These are phyloP conservation scores for Lepus timidus DNA, from an alignment of 2,113 vertebrate species.

Conservation along the genomic window DNA sequence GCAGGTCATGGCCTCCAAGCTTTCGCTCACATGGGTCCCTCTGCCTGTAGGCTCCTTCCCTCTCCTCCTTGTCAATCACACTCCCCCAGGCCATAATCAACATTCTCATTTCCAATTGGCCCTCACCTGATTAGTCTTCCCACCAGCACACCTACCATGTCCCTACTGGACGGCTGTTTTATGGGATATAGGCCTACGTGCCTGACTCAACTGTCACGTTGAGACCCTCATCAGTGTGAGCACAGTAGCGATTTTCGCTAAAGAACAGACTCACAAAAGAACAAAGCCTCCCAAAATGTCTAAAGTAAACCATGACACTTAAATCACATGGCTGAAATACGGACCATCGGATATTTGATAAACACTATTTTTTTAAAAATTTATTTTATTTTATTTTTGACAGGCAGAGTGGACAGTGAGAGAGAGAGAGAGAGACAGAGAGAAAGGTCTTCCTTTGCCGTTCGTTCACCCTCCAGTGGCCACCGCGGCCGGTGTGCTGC, in stretches of 20 bases:
- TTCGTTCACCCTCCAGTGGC: too few relatives aligned
- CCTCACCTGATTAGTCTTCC: neutral
- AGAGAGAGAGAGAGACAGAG: too few relatives aligned
- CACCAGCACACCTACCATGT: neutral
- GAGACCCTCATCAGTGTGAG: neutral
- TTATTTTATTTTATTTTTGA: too few relatives aligned
- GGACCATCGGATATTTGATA: neutral
- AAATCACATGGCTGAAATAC: conserved; percentile 36
- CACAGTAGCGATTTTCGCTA: neutral
- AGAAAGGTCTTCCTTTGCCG: too few relatives aligned
- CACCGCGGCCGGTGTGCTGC: too few relatives aligned
- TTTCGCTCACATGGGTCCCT: neutral
- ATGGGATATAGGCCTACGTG: neutral
- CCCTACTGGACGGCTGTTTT: neutral
- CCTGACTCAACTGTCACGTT: neutral
- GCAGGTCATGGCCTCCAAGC: neutral
- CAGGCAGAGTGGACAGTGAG: too few relatives aligned
- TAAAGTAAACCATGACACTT: neutral
- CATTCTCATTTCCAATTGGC: neutral
- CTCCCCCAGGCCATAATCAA: neutral
- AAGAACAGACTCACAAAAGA: neutral
- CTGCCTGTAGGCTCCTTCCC: neutral
- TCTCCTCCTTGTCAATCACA: neutral
- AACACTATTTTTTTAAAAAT: neutral
- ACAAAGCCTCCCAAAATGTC: neutral